phyloP scores from a whole-genome alignment of 2,797 vertebrate genomes.

The Lophotriccus pileatus region DNA sequence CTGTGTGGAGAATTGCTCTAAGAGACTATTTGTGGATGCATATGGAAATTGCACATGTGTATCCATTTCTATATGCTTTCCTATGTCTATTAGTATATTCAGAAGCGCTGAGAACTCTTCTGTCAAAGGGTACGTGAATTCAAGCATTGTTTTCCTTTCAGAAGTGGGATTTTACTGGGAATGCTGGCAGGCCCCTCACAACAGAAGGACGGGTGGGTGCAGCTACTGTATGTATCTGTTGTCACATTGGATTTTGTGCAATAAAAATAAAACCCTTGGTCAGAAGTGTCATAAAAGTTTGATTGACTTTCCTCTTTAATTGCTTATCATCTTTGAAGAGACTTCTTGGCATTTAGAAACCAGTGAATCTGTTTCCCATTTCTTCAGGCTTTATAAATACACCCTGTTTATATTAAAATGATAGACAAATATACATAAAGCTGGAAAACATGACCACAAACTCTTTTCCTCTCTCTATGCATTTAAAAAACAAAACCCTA shows the following conservation, averaged over 20 bases:
- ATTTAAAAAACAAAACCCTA: constrained; percentile 8
- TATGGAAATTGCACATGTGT: background rate
- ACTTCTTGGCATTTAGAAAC: constrained; percentile 74
- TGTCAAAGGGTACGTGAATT: constrained; percentile 59
- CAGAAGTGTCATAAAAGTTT: constrained; percentile 76
- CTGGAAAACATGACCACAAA: constrained; percentile 78
- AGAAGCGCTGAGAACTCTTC: constrained; percentile 11
- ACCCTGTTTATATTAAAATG: constrained; percentile 79
- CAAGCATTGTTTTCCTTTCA: constrained; percentile 55
- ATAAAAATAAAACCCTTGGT: constrained; percentile 78
- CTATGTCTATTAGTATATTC: background rate
- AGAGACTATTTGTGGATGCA: background rate
- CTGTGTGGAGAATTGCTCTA: background rate
- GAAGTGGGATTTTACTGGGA: constrained; percentile 61
- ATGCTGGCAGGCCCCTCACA: constrained; percentile 61
- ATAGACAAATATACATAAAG: constrained; percentile 76
- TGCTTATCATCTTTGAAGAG: constrained; percentile 76
- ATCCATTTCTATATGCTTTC: constrained; percentile 12
- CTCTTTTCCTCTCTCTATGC: constrained; percentile 55
- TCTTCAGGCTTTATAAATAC: constrained; percentile 76
- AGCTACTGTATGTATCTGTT: constrained; percentile 68
- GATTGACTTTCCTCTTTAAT: constrained; percentile 71
- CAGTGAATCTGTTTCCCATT: constrained; percentile 77
- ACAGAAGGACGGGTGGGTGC: constrained; percentile 69
- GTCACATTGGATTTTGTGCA: constrained; percentile 69